Evolutionary conservation across 23 tunicate species (phyloP), one percentile per base, ranked within the genome.

Genomic region (Ascidia mentula): DNA sequence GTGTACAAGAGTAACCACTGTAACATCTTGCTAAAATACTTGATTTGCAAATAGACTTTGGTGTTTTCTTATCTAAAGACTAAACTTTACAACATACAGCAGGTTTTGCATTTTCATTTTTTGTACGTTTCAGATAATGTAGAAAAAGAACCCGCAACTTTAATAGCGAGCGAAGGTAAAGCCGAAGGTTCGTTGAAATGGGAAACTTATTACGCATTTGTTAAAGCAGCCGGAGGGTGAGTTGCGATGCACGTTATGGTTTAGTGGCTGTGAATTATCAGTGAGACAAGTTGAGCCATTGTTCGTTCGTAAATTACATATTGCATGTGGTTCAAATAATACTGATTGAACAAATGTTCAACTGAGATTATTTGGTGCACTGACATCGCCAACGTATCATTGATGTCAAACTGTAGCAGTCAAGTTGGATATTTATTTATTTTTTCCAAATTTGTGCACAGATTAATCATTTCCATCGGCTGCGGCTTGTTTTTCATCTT

Each of bases 211-310:
- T 20, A 31, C n/a, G 87, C 97, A n/a, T 91, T 86, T 59, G 38
- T 86, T 7, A 90, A 82, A 75, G 91, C 97, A 0, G 83, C 88
- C 2, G 97, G 97, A 91, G 97, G 97, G 97, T 91, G 74, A 74
- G 31, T 26, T 3, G 24, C 76, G 31, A 22, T 72, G 39, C 20
- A 12, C 20, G 39, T 7, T 72, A 15, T 36, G 32, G 6, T 7
- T n/a, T n/a, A n/a, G n/a, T n/a, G n/a, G 39, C 1, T n/a, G n/a
- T n/a, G n/a, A n/a, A n/a, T n/a, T n/a, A n/a, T n/a, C n/a, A n/a
- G n/a, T n/a, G n/a, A n/a, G n/a, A n/a, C n/a, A n/a, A n/a, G n/a
- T n/a, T n/a, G n/a, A n/a, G n/a, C n/a, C n/a, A n/a, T n/a, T n/a
- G n/a, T n/a, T n/a, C n/a, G n/a, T n/a, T n/a, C n/a, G n/a, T n/a